These are phyloP conservation scores for Drosophila sturtevanti DNA, from an alignment of 1,140 invertebrate species.

Conservation along the genomic window DNA sequence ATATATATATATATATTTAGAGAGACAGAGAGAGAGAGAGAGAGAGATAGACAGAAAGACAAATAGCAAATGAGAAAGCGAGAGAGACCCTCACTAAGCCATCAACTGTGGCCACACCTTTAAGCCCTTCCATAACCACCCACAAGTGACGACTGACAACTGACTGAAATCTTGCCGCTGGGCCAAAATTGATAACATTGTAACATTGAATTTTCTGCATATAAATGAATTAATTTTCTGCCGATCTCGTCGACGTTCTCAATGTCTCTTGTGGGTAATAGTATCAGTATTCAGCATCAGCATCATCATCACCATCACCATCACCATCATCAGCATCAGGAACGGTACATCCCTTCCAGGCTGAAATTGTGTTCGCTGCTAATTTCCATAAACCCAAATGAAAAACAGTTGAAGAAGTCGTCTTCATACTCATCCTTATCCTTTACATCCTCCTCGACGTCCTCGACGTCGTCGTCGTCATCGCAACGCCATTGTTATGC, in stretches of 20 bases:
- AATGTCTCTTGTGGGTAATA: constrained; percentile 1
- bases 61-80: neutral
- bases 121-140: neutral
- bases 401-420: constrained; percentile 14
- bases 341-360: constrained; percentile 12
- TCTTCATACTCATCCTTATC: neutral
- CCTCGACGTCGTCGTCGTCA: constrained; percentile 34
- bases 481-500: constrained; percentile 78
- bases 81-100: constrained; percentile 15
- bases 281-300: constrained; percentile 1
- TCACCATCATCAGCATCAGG: constrained; percentile 1
- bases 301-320: constrained; percentile 37
- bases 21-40: too few relatives aligned
- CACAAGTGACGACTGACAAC: constrained; percentile 8
- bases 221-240: constrained; percentile 82
- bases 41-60: neutral
- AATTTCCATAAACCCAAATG: constrained; percentile 75
- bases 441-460: neutral
- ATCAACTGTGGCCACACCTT: constrained; percentile 25
- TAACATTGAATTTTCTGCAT: constrained; percentile 81
- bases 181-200: constrained; percentile 79
- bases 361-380: constrained; percentile 68
- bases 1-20: too few relatives aligned
- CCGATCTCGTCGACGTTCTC: constrained; percentile 35
- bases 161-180: constrained; percentile 48